These are phyloP conservation scores for Chiloscyllium punctatum DNA, from an alignment of 2,797 vertebrate species.

Conservation along the genomic window DNA sequence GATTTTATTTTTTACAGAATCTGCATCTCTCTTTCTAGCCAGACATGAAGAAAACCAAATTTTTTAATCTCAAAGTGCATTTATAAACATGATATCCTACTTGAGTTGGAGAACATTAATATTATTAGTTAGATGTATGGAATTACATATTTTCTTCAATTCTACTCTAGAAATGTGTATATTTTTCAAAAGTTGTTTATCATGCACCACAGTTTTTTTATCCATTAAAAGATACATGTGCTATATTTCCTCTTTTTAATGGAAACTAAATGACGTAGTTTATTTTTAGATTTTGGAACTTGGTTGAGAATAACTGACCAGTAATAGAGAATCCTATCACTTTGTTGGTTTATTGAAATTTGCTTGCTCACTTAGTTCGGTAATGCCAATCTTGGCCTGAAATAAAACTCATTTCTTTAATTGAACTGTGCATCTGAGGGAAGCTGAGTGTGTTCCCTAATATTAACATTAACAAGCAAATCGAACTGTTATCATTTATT, in stretches of 20 bases:
- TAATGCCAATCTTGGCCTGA: neutral
- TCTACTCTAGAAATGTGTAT: neutral
- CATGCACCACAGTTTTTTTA: neutral
- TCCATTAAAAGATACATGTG: too few relatives aligned
- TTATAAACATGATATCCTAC: neutral
- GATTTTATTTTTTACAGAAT: neutral
- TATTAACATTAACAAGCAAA: neutral
- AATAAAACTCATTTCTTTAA: neutral
- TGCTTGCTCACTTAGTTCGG: neutral
- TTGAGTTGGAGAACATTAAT: neutral
- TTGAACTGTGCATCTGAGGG: neutral
- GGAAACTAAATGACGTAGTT: neutral
- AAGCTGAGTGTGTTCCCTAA: neutral
- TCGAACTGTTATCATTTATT: neutral
- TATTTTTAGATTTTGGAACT: neutral
- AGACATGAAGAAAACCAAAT: neutral
- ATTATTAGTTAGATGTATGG: neutral
- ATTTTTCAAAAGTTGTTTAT: neutral
- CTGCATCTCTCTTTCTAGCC: neutral
- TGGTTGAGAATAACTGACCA: neutral
- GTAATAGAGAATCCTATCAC: neutral
- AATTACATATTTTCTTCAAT: neutral
- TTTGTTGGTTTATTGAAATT: neutral
- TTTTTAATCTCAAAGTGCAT: neutral
- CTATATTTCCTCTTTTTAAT: neutral